phyloP scores from a whole-genome alignment of 2,797 vertebrate species.

The Crenichthys baileyi region DNA sequence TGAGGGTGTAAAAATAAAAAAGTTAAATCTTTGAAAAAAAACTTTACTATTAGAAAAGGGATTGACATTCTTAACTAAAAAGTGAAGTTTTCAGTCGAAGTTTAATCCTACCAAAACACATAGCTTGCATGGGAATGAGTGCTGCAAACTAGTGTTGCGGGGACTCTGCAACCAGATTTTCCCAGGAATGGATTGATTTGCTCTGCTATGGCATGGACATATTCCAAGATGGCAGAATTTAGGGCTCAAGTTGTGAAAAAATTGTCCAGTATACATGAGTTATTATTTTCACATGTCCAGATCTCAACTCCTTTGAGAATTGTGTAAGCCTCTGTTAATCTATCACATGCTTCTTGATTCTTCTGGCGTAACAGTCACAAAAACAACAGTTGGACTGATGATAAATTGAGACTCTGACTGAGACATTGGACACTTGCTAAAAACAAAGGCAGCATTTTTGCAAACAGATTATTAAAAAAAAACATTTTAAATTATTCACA shows the following conservation, averaged over 20 bases:
- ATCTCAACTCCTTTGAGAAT: not conserved
- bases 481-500: conserved; percentile 40
- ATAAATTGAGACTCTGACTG: conserved; percentile 34
- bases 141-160: not conserved
- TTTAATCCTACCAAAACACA: not conserved
- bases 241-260: conserved; percentile 3
- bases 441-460: conserved; percentile 32
- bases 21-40: not conserved
- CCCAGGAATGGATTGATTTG: conserved; percentile 2
- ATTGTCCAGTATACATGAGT: not conserved
- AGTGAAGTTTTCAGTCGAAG: not conserved
- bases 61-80: not conserved
- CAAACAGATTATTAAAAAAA: conserved; percentile 17
- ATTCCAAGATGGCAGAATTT: conserved; percentile 9
- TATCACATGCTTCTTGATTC: conserved; percentile 18
- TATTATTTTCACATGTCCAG: conserved; percentile 5
- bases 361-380: conserved; percentile 24
- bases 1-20: not conserved
- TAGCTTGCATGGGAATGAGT: not conserved
- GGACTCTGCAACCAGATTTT: not conserved
- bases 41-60: not conserved
- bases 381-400: conserved; percentile 50
- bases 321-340: conserved; percentile 13
- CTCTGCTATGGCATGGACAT: not conserved
- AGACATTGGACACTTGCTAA: conserved; percentile 36